Evolutionary conservation across 2,113 vertebrate genomes (phyloP).

Genomic region (Saccopteryx bilineata): DNA sequence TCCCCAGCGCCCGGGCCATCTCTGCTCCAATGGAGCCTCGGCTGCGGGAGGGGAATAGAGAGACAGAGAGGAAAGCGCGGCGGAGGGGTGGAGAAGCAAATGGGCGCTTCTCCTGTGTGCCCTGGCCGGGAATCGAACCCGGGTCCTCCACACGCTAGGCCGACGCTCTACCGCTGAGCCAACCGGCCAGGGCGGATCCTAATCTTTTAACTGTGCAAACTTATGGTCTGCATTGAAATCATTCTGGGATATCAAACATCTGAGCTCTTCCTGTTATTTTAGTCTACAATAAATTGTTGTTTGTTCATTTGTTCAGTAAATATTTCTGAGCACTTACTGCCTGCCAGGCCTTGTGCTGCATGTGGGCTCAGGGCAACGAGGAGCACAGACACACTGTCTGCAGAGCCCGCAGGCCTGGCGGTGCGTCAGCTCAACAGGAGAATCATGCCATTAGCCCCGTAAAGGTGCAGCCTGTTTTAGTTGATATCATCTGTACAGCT

Average conservation of each 20-base stretch:
- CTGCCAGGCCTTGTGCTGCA: neutral
- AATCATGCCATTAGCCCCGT: neutral
- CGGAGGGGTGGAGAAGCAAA: too few species aligned
- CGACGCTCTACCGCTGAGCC: too few species aligned
- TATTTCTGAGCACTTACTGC: neutral
- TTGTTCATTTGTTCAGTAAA: neutral
- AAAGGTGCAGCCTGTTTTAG: neutral
- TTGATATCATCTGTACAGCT: neutral
- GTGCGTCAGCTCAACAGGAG: neutral
- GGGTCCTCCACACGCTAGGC: too few species aligned
- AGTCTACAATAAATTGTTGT: neutral
- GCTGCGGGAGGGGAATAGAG: too few species aligned
- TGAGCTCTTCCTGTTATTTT: neutral
- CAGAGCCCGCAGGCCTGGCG: neutral
- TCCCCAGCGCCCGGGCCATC: too few species aligned
- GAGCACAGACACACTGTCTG: fast-evolving
- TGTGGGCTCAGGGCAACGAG: neutral
- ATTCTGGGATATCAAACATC: neutral
- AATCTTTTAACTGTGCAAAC: neutral
- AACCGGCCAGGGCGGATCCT: neutral
- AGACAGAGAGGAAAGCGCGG: too few species aligned
- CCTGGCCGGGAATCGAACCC: too few species aligned
- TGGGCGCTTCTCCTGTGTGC: too few species aligned
- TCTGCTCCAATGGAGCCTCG: too few species aligned
- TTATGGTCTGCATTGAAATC: neutral